A percentile compares a stretch with the other conserved stretches of the same genome.
Evolutionary conservation across 30 jellyfish, hydroid and myxozoan species (phyloP).

Genomic region (Sanderia malayensis): DNA sequence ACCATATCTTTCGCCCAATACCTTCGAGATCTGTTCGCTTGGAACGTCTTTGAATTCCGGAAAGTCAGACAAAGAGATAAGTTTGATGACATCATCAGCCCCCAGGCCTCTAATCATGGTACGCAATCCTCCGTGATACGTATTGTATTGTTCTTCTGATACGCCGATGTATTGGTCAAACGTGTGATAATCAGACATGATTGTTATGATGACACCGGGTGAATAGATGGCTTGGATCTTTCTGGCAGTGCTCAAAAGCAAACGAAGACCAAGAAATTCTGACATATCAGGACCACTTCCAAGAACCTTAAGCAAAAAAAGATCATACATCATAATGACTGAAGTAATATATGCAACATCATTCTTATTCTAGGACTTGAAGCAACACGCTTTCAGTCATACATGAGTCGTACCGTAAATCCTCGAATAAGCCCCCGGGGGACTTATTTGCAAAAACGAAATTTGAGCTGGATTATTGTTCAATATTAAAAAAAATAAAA

Average conservation of each 20-base stretch:
- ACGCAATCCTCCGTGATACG: constrained; percentile 25
- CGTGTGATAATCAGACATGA: constrained; percentile 57
- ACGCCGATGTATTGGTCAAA: constrained; percentile 54
- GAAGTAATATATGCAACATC: too few species aligned
- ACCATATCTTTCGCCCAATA: constrained; percentile 17
- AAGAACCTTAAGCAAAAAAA: not conserved
- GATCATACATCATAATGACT: too few species aligned
- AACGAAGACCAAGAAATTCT: constrained; percentile 37
- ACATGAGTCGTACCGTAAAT: too few species aligned
- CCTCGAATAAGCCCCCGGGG: too few species aligned
- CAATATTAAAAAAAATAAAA: too few species aligned
- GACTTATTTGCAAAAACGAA: too few species aligned
- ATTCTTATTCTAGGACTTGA: too few species aligned
- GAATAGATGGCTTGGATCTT: constrained; percentile 45
- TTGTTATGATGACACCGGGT: constrained; percentile 32
- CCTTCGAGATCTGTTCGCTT: constrained; percentile 2
- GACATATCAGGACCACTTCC: constrained; percentile 40
- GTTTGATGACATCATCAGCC: constrained; percentile 47
- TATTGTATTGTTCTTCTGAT: constrained; percentile 27
- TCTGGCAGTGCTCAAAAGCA: constrained; percentile 32
- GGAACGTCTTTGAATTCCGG: constrained; percentile 32
- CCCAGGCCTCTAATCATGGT: constrained; percentile 30
- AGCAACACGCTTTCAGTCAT: too few species aligned
- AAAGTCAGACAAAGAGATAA: constrained; percentile 26
- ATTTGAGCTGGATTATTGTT: too few species aligned